Conservation (phyloP, 2,113 vertebrate species). For the Crocuta crocuta region DNA sequence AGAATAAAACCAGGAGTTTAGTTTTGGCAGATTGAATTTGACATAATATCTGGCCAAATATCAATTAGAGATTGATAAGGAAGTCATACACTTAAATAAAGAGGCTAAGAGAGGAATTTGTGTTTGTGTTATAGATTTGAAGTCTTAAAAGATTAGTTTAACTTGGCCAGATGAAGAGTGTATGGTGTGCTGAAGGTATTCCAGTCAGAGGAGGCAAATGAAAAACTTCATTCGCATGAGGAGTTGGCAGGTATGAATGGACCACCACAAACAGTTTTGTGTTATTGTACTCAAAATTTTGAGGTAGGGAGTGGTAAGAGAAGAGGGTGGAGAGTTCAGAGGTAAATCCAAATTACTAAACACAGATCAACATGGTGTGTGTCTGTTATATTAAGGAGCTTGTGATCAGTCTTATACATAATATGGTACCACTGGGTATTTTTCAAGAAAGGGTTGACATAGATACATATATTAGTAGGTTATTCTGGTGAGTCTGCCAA, state of each 20-base stretch:
- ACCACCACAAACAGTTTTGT: neutral
- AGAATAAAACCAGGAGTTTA: neutral
- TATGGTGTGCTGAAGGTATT: neutral
- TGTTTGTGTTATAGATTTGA: neutral
- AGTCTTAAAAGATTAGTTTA: neutral
- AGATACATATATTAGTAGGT: neutral
- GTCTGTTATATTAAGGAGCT: neutral
- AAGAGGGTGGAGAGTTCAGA: neutral
- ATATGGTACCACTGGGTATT: neutral
- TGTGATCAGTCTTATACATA: neutral
- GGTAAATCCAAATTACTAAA: neutral
- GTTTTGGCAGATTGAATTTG: neutral
- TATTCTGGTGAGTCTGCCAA: neutral
- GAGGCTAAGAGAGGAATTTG: neutral
- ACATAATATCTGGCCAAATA: neutral
- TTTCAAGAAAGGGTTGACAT: neutral
- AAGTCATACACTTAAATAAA: neutral
- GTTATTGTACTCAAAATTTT: neutral
- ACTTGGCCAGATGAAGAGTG: neutral
- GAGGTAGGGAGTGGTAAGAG: neutral
- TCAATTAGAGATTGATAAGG: neutral
- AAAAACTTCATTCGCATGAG: neutral
- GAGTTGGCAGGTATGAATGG: neutral
- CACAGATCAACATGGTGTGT: neutral
- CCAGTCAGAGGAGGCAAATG: neutral